Conservation (phyloP, 2,113 vertebrate species). For the Paracanthobrama guichenoti region DNA sequence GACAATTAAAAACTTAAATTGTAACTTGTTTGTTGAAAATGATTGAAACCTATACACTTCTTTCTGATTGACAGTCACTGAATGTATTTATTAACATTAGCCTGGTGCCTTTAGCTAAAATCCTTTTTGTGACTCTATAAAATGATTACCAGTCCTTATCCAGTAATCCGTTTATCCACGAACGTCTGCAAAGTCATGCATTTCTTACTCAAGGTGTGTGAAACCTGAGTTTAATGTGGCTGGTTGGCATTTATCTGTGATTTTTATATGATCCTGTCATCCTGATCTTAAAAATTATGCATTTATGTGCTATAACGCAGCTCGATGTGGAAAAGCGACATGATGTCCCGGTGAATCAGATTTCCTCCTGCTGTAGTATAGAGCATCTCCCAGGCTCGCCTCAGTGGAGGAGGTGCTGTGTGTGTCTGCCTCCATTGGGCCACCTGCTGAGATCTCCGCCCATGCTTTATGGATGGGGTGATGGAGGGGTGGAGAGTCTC, state of each 20-base stretch:
- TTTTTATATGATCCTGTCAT: neutral
- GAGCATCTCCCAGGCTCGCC: neutral
- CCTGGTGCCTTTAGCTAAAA: neutral
- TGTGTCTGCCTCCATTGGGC: conserved; percentile 20
- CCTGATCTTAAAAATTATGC: neutral
- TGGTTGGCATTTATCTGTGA: neutral
- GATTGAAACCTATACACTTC: neutral
- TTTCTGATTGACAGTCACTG: neutral
- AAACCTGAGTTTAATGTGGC: neutral
- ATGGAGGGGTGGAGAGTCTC: conserved; percentile 15
- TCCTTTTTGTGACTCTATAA: neutral
- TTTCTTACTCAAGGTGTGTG: neutral
- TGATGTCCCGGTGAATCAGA: neutral
- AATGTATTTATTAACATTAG: no score
- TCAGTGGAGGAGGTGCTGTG: conserved; percentile 18
- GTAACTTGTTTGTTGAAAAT: neutral
- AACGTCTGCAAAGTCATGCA: neutral
- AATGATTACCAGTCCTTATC: neutral
- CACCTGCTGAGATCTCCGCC: conserved; percentile 27
- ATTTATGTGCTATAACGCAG: neutral
- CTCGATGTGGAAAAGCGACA: neutral
- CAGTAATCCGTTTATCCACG: neutral
- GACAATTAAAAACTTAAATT: neutral
- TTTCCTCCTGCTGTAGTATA: neutral
- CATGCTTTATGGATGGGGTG: conserved; percentile 49